phyloP scores from a whole-genome alignment of 2,888 invertebrate genomes.

The Aricia artaxerxes region DNA sequence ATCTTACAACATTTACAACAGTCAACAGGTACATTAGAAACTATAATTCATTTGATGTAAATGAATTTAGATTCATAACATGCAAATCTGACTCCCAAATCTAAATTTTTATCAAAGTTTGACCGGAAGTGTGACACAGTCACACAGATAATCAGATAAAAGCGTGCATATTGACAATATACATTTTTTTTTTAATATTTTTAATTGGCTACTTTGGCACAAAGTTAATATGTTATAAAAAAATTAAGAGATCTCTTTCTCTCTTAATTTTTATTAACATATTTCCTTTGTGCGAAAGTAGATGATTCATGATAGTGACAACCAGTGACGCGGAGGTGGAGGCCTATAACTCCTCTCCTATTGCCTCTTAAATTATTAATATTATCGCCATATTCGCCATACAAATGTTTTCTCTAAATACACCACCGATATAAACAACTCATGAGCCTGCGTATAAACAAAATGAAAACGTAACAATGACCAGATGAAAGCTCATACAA shows the following conservation, averaged over 20 bases:
- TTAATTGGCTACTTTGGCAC: not conserved
- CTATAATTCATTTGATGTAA: not conserved
- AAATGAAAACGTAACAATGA: not conserved
- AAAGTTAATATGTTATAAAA: not conserved
- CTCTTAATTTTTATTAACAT: too few species aligned
- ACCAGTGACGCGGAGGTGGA: not conserved
- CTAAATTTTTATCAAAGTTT: not conserved
- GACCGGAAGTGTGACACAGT: not conserved
- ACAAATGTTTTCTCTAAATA: too few species aligned
- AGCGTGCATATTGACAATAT: not conserved
- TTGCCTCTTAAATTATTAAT: too few species aligned
- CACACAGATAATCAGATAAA: not conserved
- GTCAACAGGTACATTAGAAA: not conserved
- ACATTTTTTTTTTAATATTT: not conserved
- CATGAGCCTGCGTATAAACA: not conserved
- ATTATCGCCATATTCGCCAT: too few species aligned
- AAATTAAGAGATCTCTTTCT: not conserved
- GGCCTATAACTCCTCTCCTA: too few species aligned
- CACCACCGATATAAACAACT: not conserved
- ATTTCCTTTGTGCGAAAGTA: not conserved
- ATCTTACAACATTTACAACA: not conserved
- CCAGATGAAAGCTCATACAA: conserved; percentile 22
- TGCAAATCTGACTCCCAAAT: not conserved
- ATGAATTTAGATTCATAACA: not conserved
- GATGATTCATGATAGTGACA: not conserved